Base-by-base conservation (phyloP, 2,888 invertebrate genomes). In the Caenorhabditis sp. region DNA sequence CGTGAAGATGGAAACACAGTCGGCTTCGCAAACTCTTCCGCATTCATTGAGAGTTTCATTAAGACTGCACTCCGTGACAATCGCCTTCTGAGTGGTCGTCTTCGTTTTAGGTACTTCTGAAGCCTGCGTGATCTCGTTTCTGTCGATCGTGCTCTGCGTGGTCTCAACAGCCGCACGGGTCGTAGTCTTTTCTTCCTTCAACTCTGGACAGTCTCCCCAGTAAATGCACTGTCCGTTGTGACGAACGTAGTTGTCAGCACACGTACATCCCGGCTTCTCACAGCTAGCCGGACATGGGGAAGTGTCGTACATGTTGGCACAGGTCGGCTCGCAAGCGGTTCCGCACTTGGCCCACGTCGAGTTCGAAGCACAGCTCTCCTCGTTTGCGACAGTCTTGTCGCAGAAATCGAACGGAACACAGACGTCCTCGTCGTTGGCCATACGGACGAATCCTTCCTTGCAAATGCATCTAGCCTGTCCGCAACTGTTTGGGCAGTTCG, bases 11-110 rank as follows among this genome's bases (percentile, higher is more conserved):
- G 84, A 83, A 7, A 81, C 74, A 66, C 88, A 88, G 58, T 88
- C 88, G 8, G 88, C 84, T 62, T 88, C 88, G 59, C 88, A 88
- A 11, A 85, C 82, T 30, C 80, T 62, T 55, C 88, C 88, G 58
- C 88, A 88, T 53, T 86, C 87, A 50, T 85, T 87, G n/a, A 86
- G 35, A n/a, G 87, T 88, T 72, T 88, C 88, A 59, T 87, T 86
- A 22, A 78, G 71, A 4, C 81, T 80, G 53, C 87, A 88, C 9
- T 79, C 73, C 3, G 79, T 59, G 17, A 75, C 52, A 9, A 53
- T 20, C 9, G 52, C 55, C 32, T 56, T 53, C 13, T 55, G 37
- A 9, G 77, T 61, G 6, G 58, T 46, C 20, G 56, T 22, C 20
- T 26, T 41, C 7, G 41, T 46, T 26, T 53, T 43, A 9, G 56